These are phyloP conservation scores for Tigriopus californicus DNA, from an alignment of 2,888 invertebrate genomes.

Conservation along the genomic window DNA sequence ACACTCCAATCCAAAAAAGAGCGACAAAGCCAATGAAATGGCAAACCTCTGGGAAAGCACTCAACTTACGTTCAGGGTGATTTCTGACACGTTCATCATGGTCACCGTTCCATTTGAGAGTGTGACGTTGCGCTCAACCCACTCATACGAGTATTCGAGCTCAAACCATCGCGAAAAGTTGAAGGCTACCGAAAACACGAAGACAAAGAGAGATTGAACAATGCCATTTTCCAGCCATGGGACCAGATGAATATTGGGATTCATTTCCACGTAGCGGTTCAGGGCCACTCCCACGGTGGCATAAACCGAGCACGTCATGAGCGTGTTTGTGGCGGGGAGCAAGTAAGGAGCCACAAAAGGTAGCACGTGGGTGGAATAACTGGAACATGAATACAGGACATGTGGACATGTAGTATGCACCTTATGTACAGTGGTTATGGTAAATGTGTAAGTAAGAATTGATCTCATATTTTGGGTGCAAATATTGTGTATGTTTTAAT, in stretches of 20 bases:
- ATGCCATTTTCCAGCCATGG: background rate
- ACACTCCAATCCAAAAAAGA: background rate
- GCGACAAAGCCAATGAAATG: background rate
- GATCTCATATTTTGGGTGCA: no score
- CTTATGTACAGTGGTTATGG: no score
- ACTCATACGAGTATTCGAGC: background rate
- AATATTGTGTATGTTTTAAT: no score
- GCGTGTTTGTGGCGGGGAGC: background rate
- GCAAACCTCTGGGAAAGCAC: background rate
- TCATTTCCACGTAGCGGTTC: background rate
- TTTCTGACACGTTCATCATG: background rate
- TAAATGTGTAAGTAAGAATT: no score
- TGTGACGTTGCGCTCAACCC: background rate
- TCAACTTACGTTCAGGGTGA: background rate
- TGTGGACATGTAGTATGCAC: no score
- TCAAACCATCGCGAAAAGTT: constrained; percentile 3
- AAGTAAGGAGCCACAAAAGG: constrained; percentile 5
- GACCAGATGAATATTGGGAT: background rate
- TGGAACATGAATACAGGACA: no score
- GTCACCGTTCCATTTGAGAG: background rate
- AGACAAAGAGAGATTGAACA: background rate
- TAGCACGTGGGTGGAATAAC: background rate
- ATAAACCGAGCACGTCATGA: constrained; percentile 3
- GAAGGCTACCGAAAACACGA: background rate
- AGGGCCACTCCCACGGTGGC: background rate